Percentiles rank a stretch among this genome's conserved stretches.
Conservation (phyloP, 2,113 vertebrate genomes). For the Phasianus colchicus region DNA sequence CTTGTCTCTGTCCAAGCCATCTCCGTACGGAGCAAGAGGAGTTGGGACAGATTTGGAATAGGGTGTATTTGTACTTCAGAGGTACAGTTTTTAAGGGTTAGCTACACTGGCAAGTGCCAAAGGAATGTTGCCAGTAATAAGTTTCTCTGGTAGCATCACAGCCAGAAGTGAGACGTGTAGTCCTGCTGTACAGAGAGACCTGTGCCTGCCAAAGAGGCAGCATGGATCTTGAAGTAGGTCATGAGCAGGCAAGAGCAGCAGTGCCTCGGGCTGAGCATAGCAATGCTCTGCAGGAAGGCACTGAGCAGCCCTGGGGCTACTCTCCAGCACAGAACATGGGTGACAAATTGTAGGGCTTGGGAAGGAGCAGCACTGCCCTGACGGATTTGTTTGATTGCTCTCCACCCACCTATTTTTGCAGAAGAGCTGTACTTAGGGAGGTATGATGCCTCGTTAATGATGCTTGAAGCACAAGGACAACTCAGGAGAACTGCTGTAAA, state of each 20-base stretch:
- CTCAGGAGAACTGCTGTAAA: neutral
- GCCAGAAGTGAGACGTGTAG: neutral
- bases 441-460: neutral
- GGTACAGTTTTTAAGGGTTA: neutral
- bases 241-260: neutral
- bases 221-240: fast-evolving
- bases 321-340: fast-evolving
- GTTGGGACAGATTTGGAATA: neutral
- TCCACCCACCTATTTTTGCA: neutral
- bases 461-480: neutral
- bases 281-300: fast-evolving
- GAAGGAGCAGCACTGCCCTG: neutral
- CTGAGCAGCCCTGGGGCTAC: neutral
- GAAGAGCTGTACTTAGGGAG: neutral
- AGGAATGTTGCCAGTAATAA: neutral
- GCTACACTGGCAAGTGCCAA: neutral
- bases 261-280: neutral
- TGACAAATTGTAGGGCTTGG: neutral
- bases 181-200: neutral
- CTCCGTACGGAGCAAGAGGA: neutral
- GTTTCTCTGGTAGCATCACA: neutral
- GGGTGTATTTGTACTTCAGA: neutral
- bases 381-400: neutral
- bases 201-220: neutral
- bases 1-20: neutral